Evolutionary conservation across 2,113 vertebrate genomes (phyloP).

Genomic region (Ia io): DNA sequence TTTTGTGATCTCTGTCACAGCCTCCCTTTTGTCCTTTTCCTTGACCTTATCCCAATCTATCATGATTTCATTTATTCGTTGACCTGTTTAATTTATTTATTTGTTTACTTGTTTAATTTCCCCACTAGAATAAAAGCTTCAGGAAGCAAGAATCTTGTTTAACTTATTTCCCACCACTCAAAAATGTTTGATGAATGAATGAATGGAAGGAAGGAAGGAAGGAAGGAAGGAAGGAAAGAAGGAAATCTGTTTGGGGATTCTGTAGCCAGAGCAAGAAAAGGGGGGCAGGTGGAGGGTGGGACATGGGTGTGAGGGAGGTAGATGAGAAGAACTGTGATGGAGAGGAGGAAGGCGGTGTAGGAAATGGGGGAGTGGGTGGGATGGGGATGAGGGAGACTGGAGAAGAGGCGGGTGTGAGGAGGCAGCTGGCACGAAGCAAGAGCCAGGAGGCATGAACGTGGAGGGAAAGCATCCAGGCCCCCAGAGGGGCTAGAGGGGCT

Average conservation of each 20-base stretch:
- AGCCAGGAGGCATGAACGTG: background rate
- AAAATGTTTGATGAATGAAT: background rate
- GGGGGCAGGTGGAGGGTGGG: background rate
- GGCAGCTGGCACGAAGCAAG: background rate
- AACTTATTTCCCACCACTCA: conserved; percentile 4
- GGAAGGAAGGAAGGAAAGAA: background rate
- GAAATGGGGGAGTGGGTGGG: background rate
- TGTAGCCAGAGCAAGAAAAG: background rate
- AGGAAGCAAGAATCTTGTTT: conserved; percentile 17
- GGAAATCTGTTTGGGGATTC: background rate
- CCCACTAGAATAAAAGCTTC: conserved; percentile 49
- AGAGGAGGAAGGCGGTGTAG: background rate
- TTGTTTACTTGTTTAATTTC: background rate
- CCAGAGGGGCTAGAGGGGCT: background rate
- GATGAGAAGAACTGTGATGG: background rate
- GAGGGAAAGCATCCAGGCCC: background rate
- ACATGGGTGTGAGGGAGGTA: background rate
- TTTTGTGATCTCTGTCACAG: background rate
- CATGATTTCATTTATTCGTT: conserved; percentile 32
- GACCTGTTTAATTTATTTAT: conserved; percentile 24
- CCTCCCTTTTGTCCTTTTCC: background rate
- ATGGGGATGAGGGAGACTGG: background rate
- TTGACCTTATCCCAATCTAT: background rate
- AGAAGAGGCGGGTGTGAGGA: background rate
- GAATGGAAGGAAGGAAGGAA: background rate